phyloP scores from a whole-genome alignment of 2,797 vertebrate species.

The Darevskia mixta region DNA sequence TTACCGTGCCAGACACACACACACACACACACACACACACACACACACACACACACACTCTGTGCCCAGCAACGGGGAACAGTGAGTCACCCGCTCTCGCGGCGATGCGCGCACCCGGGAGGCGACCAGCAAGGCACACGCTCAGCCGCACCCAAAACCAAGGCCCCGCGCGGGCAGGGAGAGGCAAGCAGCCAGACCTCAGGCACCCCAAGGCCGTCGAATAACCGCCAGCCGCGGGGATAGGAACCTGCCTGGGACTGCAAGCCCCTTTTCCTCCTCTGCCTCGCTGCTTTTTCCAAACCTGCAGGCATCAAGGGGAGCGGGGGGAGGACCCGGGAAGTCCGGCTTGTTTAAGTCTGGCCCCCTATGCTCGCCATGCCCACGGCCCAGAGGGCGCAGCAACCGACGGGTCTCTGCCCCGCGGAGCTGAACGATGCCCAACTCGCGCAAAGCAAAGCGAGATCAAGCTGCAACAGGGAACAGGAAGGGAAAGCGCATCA shows the following conservation, averaged over 20 bases:
- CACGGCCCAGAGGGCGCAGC: too few relatives aligned
- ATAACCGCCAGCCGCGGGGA: neutral
- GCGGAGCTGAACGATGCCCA: too few relatives aligned
- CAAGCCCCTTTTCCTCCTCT: too few relatives aligned
- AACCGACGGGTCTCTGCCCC: too few relatives aligned
- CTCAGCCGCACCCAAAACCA: slow-evolving; percentile 22
- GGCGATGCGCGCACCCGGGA: neutral
- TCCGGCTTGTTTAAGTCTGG: too few relatives aligned
- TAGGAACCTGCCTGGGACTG: too few relatives aligned
- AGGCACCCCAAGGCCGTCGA: neutral
- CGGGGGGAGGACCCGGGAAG: neutral
- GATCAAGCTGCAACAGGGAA: too few relatives aligned
- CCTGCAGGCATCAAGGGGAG: neutral
- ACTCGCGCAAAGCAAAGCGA: too few relatives aligned
- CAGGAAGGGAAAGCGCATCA: accelerated
- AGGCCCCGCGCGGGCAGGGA: neutral
- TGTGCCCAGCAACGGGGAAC: neutral
- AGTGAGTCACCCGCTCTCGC: neutral
- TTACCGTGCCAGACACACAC: neutral
- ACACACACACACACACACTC: too few relatives aligned
- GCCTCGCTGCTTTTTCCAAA: neutral
- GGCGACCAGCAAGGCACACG: neutral
- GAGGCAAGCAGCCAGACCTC: neutral
- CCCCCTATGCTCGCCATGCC: too few relatives aligned
- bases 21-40: neutral